Percentiles rank a stretch among this genome's conserved stretches.
Evolutionary conservation across 2,113 vertebrate genomes (phyloP).

Genomic region (Paedocypris sp.): DNA sequence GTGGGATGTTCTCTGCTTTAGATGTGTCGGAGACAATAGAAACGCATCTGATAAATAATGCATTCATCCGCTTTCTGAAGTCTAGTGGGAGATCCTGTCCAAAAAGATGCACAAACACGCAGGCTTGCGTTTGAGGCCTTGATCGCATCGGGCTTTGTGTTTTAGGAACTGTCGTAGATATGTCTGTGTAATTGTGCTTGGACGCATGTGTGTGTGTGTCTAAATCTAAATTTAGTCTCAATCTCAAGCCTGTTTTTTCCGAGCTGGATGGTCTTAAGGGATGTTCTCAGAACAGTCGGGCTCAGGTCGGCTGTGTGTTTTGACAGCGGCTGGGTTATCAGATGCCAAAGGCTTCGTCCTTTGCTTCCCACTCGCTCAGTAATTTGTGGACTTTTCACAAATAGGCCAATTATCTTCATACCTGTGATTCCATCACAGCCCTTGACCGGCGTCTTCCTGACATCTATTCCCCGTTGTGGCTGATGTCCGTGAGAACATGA

Average conservation of each 20-base stretch:
- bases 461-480: slow-evolving; percentile 7
- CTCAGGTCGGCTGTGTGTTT: neutral
- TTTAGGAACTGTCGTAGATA: neutral
- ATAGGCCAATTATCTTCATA: slow-evolving; percentile 22
- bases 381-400: slow-evolving; percentile 11
- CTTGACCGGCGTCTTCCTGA: neutral
- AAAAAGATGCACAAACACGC: neutral
- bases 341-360: neutral
- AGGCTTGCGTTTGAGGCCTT: slow-evolving; percentile 17
- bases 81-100: neutral
- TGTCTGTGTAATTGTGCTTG: too few relatives aligned
- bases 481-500: slow-evolving; percentile 21
- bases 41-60: slow-evolving; percentile 7
- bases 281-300: neutral
- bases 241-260: neutral
- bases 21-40: neutral
- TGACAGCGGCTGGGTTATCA: neutral
- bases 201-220: too few relatives aligned
- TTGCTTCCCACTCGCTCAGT: neutral
- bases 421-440: slow-evolving; percentile 23
- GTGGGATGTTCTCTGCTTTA: slow-evolving; percentile 2
- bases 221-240: neutral
- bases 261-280: neutral
- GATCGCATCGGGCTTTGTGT: neutral
- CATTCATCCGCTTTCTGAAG: slow-evolving; percentile 12